These are phyloP conservation scores for Portunus trituberculatus DNA, from an alignment of 1,140 invertebrate genomes.

Conservation along the genomic window DNA sequence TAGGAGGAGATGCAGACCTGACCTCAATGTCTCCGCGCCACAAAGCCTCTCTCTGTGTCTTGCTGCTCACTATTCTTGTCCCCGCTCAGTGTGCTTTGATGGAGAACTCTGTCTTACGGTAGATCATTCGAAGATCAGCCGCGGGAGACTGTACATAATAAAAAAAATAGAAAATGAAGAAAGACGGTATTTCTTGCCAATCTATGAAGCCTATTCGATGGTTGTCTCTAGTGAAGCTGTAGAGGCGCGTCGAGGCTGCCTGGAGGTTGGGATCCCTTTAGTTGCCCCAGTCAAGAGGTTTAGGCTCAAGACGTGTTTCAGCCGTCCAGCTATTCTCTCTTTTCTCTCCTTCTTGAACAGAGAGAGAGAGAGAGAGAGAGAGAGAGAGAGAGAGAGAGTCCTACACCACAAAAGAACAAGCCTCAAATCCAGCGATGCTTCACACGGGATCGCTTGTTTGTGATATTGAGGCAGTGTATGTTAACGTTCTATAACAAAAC, in stretches of 20 bases:
- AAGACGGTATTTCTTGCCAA: slow-evolving; percentile 1
- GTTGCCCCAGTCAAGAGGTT: background rate
- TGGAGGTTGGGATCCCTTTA: background rate
- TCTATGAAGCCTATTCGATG: background rate
- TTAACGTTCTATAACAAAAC: too few species aligned
- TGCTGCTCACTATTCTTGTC: background rate
- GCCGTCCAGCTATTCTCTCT: background rate
- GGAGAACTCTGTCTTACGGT: background rate
- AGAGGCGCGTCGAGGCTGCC: background rate
- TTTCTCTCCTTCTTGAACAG: background rate
- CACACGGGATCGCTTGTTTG: too few species aligned
- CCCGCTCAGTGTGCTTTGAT: background rate
- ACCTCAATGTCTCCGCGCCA: background rate
- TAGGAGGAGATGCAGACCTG: background rate
- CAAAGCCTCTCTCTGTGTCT: background rate
- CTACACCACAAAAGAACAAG: too few species aligned
- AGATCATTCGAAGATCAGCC: background rate
- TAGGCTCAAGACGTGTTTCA: background rate
- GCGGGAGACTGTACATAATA: background rate
- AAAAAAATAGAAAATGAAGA: background rate
- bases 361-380: slow-evolving; percentile 20
- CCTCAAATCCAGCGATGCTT: too few species aligned
- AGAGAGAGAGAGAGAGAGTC: background rate
- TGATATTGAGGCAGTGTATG: too few species aligned
- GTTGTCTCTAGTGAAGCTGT: slow-evolving; percentile 16